Base-by-base conservation (phyloP, 2,113 vertebrate genomes). In the Calidris pugnax region DNA sequence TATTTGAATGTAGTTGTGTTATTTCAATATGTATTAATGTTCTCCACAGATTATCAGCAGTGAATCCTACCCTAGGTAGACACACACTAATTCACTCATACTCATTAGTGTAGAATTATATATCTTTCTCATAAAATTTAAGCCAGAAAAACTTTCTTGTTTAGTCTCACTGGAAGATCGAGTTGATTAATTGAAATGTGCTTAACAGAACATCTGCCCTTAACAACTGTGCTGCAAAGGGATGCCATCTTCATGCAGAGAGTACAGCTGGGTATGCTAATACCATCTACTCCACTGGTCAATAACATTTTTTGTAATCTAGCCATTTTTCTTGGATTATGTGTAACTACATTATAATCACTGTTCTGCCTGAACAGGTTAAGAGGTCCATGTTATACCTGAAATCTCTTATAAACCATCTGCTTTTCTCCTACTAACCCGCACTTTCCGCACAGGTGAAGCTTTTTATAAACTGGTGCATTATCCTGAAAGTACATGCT, bases 141-240 rank as follows among this genome's bases (percentile, higher is more conserved):
- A 91, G 12, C 57, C 74, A 80, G 69, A 73, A 87, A 90, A 75
- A 15, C 24, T 67, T 90, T 43, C 37, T 78, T 93, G 62, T 72
- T 84, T 78, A 67, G 28, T 35, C 30, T 86, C 30, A 39, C 37
- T 64, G 51, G 69, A 92, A 87, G 56, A 71, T n/a, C 2, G 2
- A 53, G 22, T 53, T 93, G 93, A 95, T 95, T 81, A 93, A 96
- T 96, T 41, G 68, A 85, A 90, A 95, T 53, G 39, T 87, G 20
- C 69, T 75, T 78, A 76, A 64, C 24, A 60, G 51, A 95, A 90
- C 86, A 94, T 78, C 95, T 96, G 96, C 76, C 72, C 48, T 51
- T 47, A 73, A 68, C 68, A 78, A 74, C 76, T 71, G 88, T 60
- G 33, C 64, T 89, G 88, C 68, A 45, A 67, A 86, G 56, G 69